A percentile compares a stretch with the other conserved stretches of the same genome.
phyloP scores from a whole-genome alignment of 37 sponge, comb jelly and placozoan genomes.

The Dysidea cf. avara region DNA sequence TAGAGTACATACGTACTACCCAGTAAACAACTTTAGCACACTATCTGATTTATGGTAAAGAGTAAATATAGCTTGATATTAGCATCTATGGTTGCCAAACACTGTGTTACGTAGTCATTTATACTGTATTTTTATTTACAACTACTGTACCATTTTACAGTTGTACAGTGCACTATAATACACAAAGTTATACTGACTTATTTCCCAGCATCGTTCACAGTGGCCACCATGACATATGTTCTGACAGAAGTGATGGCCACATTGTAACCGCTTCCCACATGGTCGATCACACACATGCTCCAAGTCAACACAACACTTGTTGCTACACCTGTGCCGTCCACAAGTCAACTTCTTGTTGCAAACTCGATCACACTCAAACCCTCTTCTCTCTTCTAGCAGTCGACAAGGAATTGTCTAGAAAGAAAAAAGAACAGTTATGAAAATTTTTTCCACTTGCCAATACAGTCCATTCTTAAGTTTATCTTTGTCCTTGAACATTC shows the following conservation, averaged over 20 bases:
- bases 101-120: too few relatives aligned
- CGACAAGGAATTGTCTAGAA: slow-evolving; percentile 9
- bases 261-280: slow-evolving; percentile 79
- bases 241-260: slow-evolving; percentile 75
- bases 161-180: too few relatives aligned
- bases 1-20: not conserved
- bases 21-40: too few relatives aligned
- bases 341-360: slow-evolving; percentile 84
- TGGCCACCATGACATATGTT: slow-evolving; percentile 78
- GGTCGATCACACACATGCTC: slow-evolving; percentile 61
- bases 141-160: too few relatives aligned
- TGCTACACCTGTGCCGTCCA: slow-evolving; percentile 84
- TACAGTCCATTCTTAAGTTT: not conserved
- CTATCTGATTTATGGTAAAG: too few relatives aligned
- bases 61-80: not conserved
- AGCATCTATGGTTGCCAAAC: too few relatives aligned
- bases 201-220: slow-evolving; percentile 78
- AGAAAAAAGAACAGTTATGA: not conserved
- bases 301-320: slow-evolving; percentile 62
- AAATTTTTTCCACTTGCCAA: not conserved
- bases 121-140: too few relatives aligned
- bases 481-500: too few relatives aligned
- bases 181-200: slow-evolving; percentile 70
- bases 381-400: slow-evolving; percentile 9
- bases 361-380: slow-evolving; percentile 51